Percentiles rank a stretch among this genome's conserved stretches.
Evolutionary conservation across 2,888 invertebrate genomes (phyloP).

Genomic region (Ochlodes sylvanus): DNA sequence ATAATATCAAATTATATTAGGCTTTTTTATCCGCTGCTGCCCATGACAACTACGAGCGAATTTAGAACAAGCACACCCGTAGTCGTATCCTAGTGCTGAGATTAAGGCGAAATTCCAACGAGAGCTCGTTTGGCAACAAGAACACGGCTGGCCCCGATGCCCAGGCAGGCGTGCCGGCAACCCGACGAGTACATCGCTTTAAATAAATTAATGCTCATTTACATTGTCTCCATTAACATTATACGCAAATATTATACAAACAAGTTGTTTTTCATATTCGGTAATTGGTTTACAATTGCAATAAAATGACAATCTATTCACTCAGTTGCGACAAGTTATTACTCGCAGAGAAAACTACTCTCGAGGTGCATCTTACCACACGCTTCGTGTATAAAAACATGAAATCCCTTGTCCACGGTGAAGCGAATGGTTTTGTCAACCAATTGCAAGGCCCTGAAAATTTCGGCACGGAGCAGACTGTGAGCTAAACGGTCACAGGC

Average conservation of each 20-base stretch:
- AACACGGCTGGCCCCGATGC: conserved; percentile 45
- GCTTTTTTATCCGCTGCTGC: no score
- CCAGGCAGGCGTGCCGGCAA: conserved; percentile 41
- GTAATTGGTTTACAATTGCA: neutral
- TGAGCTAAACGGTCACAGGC: conserved; percentile 24
- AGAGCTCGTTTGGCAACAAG: conserved; percentile 15
- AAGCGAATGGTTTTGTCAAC: conserved; percentile 27
- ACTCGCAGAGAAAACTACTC: neutral
- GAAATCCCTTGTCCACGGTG: conserved; percentile 11
- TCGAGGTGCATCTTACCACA: conserved; percentile 15
- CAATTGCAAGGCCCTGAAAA: conserved; percentile 17
- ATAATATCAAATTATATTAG: no score
- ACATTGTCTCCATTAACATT: conserved; percentile 3
- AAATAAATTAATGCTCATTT: conserved; percentile 17
- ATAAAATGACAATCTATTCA: neutral
- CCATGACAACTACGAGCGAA: no score
- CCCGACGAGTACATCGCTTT: conserved; percentile 1
- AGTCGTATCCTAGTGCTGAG: neutral
- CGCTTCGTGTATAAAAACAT: conserved; percentile 16
- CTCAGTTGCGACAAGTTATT: neutral
- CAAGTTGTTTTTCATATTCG: no score
- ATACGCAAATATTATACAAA: neutral
- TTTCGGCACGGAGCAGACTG: conserved; percentile 23
- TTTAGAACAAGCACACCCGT: no score
- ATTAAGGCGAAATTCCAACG: conserved; percentile 11